A percentile compares a stretch with the other conserved stretches of the same genome.
Conservation (phyloP, 2,113 vertebrate species). For the Cyprinodon tularosa region DNA sequence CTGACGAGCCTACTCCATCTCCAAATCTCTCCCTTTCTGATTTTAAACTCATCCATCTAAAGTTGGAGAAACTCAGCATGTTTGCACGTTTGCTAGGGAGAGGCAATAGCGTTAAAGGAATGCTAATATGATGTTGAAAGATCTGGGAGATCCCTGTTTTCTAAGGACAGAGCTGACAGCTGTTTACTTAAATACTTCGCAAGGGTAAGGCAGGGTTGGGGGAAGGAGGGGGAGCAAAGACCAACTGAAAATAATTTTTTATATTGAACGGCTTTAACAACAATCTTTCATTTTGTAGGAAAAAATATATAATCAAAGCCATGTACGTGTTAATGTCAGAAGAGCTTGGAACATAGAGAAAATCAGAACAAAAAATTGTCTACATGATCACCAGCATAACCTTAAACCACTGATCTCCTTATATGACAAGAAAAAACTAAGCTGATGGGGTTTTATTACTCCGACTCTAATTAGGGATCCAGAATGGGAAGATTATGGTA, state of each 20-base stretch:
- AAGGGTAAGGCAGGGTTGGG: background rate
- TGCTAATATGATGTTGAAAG: conserved; percentile 52
- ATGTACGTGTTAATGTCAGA: background rate
- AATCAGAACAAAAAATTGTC: too few species aligned
- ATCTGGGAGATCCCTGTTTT: background rate
- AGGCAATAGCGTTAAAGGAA: conserved; percentile 23
- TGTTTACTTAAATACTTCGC: background rate
- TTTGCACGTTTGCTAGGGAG: background rate
- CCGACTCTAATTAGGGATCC: background rate
- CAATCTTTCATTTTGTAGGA: background rate
- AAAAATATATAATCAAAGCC: background rate
- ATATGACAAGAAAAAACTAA: background rate
- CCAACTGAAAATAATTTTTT: background rate
- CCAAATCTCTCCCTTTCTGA: conserved; percentile 32
- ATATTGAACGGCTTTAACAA: background rate
- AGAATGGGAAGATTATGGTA: background rate
- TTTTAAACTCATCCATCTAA: conserved; percentile 53
- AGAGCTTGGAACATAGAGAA: background rate
- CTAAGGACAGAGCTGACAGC: background rate
- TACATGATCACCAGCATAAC: background rate
- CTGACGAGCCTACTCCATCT: conserved; percentile 46
- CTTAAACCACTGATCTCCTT: background rate
- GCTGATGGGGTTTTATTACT: background rate
- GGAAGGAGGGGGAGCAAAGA: background rate
- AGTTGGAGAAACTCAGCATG: conserved; percentile 6